These are phyloP conservation scores for Thomomys bottae DNA, from an alignment of 2,113 vertebrate genomes.

Conservation along the genomic window DNA sequence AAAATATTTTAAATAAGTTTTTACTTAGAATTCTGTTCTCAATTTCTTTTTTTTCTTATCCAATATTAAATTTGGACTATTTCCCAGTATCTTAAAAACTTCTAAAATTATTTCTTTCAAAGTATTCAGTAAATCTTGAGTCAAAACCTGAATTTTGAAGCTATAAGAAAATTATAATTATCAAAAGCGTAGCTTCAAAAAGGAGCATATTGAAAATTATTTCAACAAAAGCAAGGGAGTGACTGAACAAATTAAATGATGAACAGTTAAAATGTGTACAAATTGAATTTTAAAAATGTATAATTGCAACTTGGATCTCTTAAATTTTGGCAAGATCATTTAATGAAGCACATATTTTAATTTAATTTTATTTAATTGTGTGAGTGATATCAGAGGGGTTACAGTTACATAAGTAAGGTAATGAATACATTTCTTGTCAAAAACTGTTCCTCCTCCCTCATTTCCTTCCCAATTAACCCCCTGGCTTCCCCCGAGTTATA, in stretches of 20 bases:
- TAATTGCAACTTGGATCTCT: slow-evolving; percentile 46
- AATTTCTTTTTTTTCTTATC: background rate
- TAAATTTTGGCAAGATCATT: slow-evolving; percentile 49
- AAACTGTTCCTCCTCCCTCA: too few species aligned
- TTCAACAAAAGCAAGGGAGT: background rate
- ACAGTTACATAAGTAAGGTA: too few species aligned
- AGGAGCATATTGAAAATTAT: slow-evolving; percentile 38
- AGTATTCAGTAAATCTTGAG: background rate
- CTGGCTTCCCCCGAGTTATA: too few species aligned
- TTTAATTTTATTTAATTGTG: too few species aligned
- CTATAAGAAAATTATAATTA: slow-evolving; percentile 27
- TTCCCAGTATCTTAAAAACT: slow-evolving; percentile 39
- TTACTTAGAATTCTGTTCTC: background rate
- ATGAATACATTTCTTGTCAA: too few species aligned
- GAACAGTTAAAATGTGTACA: background rate
- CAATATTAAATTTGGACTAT: slow-evolving; percentile 47
- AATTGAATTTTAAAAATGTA: slow-evolving; percentile 43
- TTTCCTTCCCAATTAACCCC: too few species aligned
- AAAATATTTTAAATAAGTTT: background rate
- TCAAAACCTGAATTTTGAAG: background rate
- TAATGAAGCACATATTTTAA: background rate
- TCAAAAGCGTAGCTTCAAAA: slow-evolving; percentile 42
- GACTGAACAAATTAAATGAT: slow-evolving; percentile 47
- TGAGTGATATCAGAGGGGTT: too few species aligned
- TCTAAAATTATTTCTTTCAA: background rate